A percentile compares a stretch with the other conserved stretches of the same genome.
Evolutionary conservation across 2,113 vertebrate genomes (phyloP).

Genomic region (Platichthys stellatus): DNA sequence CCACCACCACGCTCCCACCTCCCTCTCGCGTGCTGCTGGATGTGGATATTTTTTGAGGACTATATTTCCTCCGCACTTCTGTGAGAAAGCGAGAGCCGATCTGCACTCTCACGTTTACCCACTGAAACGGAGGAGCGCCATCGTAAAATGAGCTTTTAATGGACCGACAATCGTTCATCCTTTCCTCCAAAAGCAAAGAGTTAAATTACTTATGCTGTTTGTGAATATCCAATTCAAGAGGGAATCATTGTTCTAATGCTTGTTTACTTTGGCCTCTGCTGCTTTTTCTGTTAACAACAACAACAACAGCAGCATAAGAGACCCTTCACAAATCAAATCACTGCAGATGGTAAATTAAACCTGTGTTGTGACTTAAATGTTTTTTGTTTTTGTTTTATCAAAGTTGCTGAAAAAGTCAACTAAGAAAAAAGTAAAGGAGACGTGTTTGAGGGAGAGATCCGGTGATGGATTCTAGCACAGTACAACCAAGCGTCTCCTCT

Average conservation of each 20-base stretch:
- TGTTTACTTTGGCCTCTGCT: slow-evolving; percentile 61
- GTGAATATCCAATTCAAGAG: slow-evolving; percentile 38
- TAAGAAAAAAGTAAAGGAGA: slow-evolving; percentile 75
- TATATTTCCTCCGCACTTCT: slow-evolving; percentile 35
- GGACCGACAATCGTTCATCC: slow-evolving; percentile 32
- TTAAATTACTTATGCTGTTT: slow-evolving; percentile 36
- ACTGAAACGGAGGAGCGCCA: slow-evolving; percentile 6
- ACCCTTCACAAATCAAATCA: slow-evolving; percentile 53
- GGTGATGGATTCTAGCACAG: slow-evolving; percentile 72
- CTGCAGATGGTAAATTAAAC: slow-evolving; percentile 60
- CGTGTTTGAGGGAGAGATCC: slow-evolving; percentile 76
- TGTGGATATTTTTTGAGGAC: slow-evolving; percentile 44
- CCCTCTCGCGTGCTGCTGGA: slow-evolving; percentile 34
- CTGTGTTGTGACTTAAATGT: slow-evolving; percentile 50
- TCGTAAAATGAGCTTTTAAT: slow-evolving; percentile 45
- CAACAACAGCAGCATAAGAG: slow-evolving; percentile 50
- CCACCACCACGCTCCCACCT: background rate
- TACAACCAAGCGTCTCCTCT: slow-evolving; percentile 70
- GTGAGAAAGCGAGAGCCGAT: background rate
- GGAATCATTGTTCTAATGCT: slow-evolving; percentile 51
- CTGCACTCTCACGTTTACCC: slow-evolving; percentile 28
- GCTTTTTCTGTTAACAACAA: slow-evolving; percentile 43
- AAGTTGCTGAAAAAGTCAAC: slow-evolving; percentile 71
- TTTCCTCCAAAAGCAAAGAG: slow-evolving; percentile 33
- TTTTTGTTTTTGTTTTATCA: slow-evolving; percentile 36